phyloP scores from a whole-genome alignment of 2,113 vertebrate genomes.

The Chloebia gouldiae region DNA sequence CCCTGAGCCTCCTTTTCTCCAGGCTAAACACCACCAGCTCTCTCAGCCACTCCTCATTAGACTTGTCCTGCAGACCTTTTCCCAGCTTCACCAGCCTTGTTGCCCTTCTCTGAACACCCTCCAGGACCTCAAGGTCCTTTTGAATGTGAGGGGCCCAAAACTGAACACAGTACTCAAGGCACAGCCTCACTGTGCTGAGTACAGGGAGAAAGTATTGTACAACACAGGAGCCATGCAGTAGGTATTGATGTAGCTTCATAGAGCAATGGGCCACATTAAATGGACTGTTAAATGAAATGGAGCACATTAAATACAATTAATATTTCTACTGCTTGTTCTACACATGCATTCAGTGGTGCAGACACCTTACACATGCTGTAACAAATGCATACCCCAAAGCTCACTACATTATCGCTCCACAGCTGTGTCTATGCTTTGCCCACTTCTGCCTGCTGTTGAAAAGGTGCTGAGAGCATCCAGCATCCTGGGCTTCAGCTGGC shows the following conservation, averaged over 20 bases:
- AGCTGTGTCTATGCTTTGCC: accelerated
- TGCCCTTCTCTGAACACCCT: neutral
- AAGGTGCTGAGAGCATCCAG: neutral
- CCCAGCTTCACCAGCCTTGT: neutral
- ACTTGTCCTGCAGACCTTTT: neutral
- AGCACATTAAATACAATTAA: neutral
- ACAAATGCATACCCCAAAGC: neutral
- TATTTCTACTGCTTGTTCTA: neutral
- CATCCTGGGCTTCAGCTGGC: accelerated
- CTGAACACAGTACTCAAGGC: neutral
- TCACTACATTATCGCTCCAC: accelerated
- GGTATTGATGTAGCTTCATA: neutral
- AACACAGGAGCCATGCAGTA: neutral
- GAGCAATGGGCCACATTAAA: neutral
- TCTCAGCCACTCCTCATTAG: neutral
- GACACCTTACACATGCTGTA: neutral
- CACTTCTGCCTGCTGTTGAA: neutral
- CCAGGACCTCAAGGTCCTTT: neutral
- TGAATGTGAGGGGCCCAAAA: neutral
- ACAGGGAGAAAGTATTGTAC: neutral
- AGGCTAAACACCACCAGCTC: neutral
- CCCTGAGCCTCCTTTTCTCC: neutral
- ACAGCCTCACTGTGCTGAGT: neutral
- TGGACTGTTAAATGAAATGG: neutral
- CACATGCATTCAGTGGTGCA: neutral